These are phyloP conservation scores for Graphium colonna DNA, from an alignment of 2,888 invertebrate species.

Conservation along the genomic window DNA sequence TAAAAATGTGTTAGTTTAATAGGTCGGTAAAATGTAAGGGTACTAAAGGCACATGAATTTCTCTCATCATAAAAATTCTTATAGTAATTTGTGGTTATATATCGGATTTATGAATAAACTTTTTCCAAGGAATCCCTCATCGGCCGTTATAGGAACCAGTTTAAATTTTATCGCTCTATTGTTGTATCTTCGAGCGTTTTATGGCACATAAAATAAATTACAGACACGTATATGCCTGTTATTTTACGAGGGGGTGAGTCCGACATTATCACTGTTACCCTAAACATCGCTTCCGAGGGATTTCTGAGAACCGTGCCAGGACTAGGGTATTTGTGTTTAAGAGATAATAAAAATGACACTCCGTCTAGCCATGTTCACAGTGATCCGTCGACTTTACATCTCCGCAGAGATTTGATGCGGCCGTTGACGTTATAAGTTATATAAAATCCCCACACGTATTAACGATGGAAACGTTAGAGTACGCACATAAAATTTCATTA, in stretches of 20 bases:
- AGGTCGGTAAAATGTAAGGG: too few relatives aligned
- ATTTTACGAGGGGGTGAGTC: constrained; percentile 39
- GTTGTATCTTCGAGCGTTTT: constrained; percentile 50
- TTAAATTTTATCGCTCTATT: constrained; percentile 38
- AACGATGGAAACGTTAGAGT: not conserved
- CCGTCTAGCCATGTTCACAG: constrained; percentile 1
- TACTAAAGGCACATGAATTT: too few relatives aligned
- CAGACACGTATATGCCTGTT: constrained; percentile 32
- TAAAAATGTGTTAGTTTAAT: too few relatives aligned
- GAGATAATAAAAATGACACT: constrained; percentile 24
- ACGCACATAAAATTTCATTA: not conserved
- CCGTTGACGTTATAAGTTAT: not conserved
- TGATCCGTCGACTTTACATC: constrained; percentile 4
- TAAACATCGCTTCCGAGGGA: constrained; percentile 19
- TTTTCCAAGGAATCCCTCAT: constrained; percentile 2
- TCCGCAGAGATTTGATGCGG: not conserved
- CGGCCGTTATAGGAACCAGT: constrained; percentile 14
- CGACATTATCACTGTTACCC: constrained; percentile 33
- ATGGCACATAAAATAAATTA: constrained; percentile 55
- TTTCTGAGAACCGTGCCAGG: constrained; percentile 15
- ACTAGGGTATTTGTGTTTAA: constrained; percentile 19
- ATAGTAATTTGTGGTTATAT: not conserved
- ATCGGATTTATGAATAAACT: constrained; percentile 4
- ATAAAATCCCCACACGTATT: not conserved
- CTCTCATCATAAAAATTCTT: too few relatives aligned